phyloP scores from a whole-genome alignment of 2,113 vertebrate species.

The Anoplopoma fimbria region DNA sequence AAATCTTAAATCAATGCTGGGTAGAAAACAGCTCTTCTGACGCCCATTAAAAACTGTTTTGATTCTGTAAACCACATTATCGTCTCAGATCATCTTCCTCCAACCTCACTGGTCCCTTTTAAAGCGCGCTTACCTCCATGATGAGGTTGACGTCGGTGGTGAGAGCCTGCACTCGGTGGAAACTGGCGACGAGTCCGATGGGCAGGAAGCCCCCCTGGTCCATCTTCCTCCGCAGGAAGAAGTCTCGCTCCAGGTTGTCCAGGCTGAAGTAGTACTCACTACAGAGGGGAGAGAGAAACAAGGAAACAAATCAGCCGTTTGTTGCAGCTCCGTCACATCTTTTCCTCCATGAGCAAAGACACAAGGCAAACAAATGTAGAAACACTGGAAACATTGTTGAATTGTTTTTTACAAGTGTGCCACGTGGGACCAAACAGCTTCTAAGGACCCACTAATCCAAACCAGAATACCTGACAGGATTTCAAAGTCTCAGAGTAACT shows the following conservation, averaged over 20 bases:
- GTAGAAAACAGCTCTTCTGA: too few species aligned
- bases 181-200: constrained; percentile 92
- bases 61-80: background rate
- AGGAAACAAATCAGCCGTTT: background rate
- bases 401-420: background rate
- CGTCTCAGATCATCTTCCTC: too few species aligned
- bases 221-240: constrained; percentile 97
- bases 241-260: constrained; percentile 96
- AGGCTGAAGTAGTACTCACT: constrained; percentile 99
- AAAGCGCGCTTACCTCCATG: constrained; percentile 82
- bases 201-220: constrained; percentile 94
- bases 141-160: constrained; percentile 95
- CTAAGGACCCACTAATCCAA: background rate
- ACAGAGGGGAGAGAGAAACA: background rate
- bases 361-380: background rate
- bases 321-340: background rate
- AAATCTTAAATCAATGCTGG: too few species aligned
- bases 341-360: too few species aligned
- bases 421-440: background rate
- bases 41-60: too few species aligned
- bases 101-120: too few species aligned
- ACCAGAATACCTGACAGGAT: background rate
- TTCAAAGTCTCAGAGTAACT: background rate
- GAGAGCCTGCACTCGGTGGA: constrained; percentile 96
- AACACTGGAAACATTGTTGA: background rate